These are phyloP conservation scores for Hypena proboscidalis DNA, from an alignment of 2,888 invertebrate species.

Conservation along the genomic window DNA sequence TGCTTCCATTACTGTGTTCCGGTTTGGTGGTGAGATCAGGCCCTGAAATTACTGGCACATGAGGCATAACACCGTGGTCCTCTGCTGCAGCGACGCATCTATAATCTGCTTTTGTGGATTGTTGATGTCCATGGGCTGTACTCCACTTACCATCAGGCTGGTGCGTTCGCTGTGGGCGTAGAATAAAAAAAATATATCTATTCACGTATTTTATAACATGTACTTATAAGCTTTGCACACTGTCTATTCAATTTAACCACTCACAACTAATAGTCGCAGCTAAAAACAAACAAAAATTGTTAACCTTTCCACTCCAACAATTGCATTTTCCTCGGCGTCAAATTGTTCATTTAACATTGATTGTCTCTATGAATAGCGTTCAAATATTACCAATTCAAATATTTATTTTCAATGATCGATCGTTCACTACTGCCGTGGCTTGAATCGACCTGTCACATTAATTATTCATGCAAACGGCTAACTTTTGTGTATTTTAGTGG, in stretches of 20 bases:
- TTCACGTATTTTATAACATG: too few species aligned
- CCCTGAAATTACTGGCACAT: too few species aligned
- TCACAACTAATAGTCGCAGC: background rate
- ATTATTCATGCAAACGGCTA: conserved; percentile 16
- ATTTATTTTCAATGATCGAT: conserved; percentile 22
- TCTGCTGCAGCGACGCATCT: too few species aligned
- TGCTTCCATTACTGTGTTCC: too few species aligned
- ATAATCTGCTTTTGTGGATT: too few species aligned
- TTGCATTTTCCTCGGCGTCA: conserved; percentile 10
- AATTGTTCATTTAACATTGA: conserved; percentile 18
- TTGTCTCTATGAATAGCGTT: conserved; percentile 15
- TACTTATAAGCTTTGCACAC: too few species aligned
- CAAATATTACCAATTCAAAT: conserved; percentile 24
- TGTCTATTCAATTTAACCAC: background rate
- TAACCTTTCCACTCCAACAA: background rate
- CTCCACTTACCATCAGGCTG: too few species aligned
- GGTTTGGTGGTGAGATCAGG: too few species aligned
- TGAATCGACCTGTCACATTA: conserved; percentile 4
- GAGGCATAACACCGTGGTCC: too few species aligned
- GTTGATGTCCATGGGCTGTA: too few species aligned
- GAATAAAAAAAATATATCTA: too few species aligned
- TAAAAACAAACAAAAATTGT: background rate
- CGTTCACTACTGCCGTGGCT: conserved; percentile 12
- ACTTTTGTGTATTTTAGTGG: conserved; percentile 13
- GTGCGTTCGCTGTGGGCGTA: too few species aligned